Conservation (phyloP, 2,888 invertebrate species). For the Cremastinae sp. region DNA sequence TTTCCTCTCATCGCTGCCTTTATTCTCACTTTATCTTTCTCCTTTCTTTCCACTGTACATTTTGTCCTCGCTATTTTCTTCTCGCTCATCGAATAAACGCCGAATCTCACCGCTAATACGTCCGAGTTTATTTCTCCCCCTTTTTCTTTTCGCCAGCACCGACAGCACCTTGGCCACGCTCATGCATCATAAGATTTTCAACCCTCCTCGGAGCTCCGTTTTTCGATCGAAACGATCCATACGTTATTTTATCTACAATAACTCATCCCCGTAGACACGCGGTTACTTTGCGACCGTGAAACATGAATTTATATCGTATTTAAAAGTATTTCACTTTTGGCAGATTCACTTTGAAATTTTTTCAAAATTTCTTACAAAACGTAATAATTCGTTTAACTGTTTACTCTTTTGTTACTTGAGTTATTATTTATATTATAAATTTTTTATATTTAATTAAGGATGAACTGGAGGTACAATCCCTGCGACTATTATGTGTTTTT, state of each 20-base stretch:
- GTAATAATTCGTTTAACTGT: too few relatives aligned
- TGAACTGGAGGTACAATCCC: too few relatives aligned
- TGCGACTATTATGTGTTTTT: too few relatives aligned
- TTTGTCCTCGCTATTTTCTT: constrained; percentile 36
- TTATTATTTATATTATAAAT: too few relatives aligned
- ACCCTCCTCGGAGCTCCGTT: constrained; percentile 49
- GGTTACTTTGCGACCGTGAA: constrained; percentile 19
- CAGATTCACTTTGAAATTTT: not conserved
- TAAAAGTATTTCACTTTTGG: not conserved
- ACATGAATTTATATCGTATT: constrained; percentile 11
- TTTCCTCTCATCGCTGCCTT: constrained; percentile 50
- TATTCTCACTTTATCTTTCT: constrained; percentile 29
- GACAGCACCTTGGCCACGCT: constrained; percentile 29
- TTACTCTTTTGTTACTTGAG: too few relatives aligned
- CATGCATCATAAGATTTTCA: constrained; percentile 60
- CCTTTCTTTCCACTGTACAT: constrained; percentile 21
- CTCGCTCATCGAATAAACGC: constrained; percentile 39
- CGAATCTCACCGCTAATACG: constrained; percentile 46
- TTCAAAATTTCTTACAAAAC: too few relatives aligned
- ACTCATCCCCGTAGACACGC: constrained; percentile 19
- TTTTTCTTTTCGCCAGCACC: constrained; percentile 6
- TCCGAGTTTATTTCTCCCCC: constrained; percentile 17
- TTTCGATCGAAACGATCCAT: constrained; percentile 42
- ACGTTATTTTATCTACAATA: constrained; percentile 48
- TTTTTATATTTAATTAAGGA: too few relatives aligned